Percentiles rank a stretch among this genome's conserved stretches.
phyloP scores from a whole-genome alignment of 2,113 vertebrate species.

The Urocynchramus pylzowi region DNA sequence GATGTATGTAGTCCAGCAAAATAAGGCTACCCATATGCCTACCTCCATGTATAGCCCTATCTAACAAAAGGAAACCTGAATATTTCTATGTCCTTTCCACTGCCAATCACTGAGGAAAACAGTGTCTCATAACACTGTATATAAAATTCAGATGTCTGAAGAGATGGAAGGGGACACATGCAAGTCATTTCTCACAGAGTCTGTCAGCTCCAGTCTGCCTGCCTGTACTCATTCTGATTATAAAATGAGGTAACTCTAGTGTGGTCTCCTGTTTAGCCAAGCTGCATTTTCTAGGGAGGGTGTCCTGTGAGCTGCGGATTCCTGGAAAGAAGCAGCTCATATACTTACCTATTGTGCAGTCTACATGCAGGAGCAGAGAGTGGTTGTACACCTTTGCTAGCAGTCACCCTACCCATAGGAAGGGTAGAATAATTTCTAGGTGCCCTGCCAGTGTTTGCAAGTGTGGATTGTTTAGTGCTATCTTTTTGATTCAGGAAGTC shows the following conservation, averaged over 20 bases:
- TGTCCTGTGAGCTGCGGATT: not conserved
- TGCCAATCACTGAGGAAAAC: not conserved
- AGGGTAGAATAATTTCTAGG: not conserved
- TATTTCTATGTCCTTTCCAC: not conserved
- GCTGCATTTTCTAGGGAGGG: not conserved
- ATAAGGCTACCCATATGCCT: not conserved
- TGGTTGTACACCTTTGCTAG: not conserved
- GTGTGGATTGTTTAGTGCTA: not conserved
- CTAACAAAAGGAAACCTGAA: not conserved
- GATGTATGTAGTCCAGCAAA: not conserved
- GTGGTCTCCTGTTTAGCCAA: not conserved
- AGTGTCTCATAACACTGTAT: not conserved
- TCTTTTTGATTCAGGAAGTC: not conserved
- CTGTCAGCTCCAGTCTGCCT: not conserved
- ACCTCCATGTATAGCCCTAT: not conserved
- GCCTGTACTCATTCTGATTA: not conserved
- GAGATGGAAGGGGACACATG: not conserved
- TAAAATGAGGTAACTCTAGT: not conserved
- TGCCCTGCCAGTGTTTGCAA: not conserved
- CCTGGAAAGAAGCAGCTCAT: not conserved
- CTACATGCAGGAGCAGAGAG: not conserved
- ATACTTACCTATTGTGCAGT: not conserved
- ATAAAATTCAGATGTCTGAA: not conserved
- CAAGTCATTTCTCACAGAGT: not conserved
- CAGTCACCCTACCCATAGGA: fast-evolving